Evolutionary conservation across 2,888 invertebrate species (phyloP), one percentile per base, ranked within the genome.

Genomic region (Pandemis heparana): DNA sequence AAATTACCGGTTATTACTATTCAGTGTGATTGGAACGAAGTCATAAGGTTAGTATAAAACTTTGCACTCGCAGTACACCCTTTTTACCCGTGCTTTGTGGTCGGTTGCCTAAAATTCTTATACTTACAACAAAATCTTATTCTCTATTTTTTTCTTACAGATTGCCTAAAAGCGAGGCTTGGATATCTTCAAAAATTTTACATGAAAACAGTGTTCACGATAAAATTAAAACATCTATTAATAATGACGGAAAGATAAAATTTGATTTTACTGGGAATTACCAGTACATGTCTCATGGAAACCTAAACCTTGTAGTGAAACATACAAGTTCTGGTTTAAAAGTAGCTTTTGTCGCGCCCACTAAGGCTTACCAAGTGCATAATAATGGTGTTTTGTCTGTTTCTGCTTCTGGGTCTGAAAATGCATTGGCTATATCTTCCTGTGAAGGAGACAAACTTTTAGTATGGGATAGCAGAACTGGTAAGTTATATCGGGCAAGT

Each of bases 381-480:
- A 82, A 91, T 80, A 93, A 95, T 76, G 92, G 85, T 86, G 90
- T 96, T n/a, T 79, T 95, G 5, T 95, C 95, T 75, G 85, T 96
- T n/a, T 95, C 95, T 75, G 85, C 96, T 16, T 95, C 95, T 79
- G 94, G 95, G 3, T 95, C 96, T 64, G 89, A 94, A 66, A 96
- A 95, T 80, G 96, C 96, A 12, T 87, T 96, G 51, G 96, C 95
- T 43, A 95, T 96, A 16, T 96, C 96, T 10, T 95, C 95, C 71
- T 95, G 96, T 85, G 94, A 95, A 77, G 95, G 92, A 71, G 95
- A 95, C 75, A 94, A 94, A 79, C 85, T 96, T 1, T 83, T 95
- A 67, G 89, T 97, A 14, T 97, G 96, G 96, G 96, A 96, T 79
- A 95, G 95, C 63, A 91, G 95, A 78, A 95, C 94, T 83, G 96